Evolutionary conservation across 2,888 invertebrate species (phyloP).

Genomic region (Andrena haemorrhoa): DNA sequence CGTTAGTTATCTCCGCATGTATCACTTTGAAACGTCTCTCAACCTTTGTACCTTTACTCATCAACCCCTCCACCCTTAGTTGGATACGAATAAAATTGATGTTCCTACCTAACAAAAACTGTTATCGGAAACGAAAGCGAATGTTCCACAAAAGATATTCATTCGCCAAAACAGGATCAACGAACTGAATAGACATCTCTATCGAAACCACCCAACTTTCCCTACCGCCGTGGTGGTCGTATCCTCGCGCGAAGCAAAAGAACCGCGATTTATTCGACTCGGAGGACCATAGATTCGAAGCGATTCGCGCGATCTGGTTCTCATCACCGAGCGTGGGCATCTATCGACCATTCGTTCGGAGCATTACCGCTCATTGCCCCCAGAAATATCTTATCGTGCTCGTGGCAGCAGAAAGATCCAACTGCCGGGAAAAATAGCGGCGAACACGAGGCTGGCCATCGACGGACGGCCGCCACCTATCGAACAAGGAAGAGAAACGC

Average conservation of each 20-base stretch:
- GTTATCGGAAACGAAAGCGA: no score
- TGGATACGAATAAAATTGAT: no score
- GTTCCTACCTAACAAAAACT: no score
- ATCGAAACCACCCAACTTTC: background rate
- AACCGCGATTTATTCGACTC: slow-evolving; percentile 18
- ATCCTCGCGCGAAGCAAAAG: background rate
- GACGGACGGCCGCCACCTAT: background rate
- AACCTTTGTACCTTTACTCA: no score
- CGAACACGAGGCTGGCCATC: slow-evolving; percentile 21
- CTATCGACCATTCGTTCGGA: slow-evolving; percentile 25
- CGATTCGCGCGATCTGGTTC: slow-evolving; percentile 37
- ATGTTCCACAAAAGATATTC: background rate
- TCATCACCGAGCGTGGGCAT: slow-evolving; percentile 50
- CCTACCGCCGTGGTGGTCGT: background rate
- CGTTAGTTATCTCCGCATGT: no score
- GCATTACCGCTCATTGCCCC: slow-evolving; percentile 23
- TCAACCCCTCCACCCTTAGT: no score
- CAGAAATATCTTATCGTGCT: slow-evolving; percentile 44
- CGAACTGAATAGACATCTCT: background rate
- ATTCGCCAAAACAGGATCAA: background rate
- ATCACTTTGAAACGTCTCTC: no score
- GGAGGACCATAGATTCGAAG: slow-evolving; percentile 4
- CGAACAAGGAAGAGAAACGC: slow-evolving; percentile 16
- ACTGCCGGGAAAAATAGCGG: slow-evolving; percentile 31
- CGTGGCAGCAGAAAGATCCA: slow-evolving; percentile 33